Percentiles rank a stretch among this genome's conserved stretches.
phyloP scores from a whole-genome alignment of 2,113 vertebrate species.

The Salvelinus namaycush region DNA sequence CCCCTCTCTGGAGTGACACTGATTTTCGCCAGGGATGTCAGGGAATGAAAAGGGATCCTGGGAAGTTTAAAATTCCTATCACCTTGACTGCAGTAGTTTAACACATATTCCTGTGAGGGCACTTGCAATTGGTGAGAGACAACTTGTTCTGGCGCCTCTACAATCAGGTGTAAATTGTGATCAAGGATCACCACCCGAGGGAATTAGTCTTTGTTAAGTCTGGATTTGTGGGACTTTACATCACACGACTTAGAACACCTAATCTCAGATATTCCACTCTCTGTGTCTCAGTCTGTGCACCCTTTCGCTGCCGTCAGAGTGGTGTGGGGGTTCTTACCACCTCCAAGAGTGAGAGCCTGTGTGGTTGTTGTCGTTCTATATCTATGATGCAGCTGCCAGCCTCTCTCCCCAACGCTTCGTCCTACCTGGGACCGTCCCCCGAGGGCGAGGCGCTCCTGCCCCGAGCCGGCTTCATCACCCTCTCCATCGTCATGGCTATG shows the following conservation, averaged over 20 bases:
- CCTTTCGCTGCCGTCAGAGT: neutral
- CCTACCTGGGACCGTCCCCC: neutral
- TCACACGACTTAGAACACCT: conserved; percentile 45
- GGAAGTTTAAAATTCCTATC: neutral
- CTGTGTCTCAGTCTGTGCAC: neutral
- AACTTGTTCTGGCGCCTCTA: conserved; percentile 25
- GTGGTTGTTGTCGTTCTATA: neutral
- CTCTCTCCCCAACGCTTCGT: neutral
- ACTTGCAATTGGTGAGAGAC: conserved; percentile 5
- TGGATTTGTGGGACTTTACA: conserved; percentile 64
- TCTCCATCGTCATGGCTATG: conserved; percentile 69
- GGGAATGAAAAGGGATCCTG: neutral
- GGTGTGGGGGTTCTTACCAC: neutral
- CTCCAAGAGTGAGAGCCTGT: too few relatives aligned
- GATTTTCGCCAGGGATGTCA: too few relatives aligned
- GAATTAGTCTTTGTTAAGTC: conserved; percentile 64
- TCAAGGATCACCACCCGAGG: conserved; percentile 54
- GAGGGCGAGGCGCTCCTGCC: conserved; percentile 60
- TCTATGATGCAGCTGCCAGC: conserved; percentile 34
- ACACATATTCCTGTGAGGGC: conserved; percentile 2
- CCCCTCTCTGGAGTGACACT: too few relatives aligned
- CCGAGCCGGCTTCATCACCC: conserved; percentile 60
- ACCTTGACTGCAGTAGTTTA: neutral
- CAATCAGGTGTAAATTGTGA: conserved; percentile 47
- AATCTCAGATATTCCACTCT: conserved; percentile 46